These are phyloP conservation scores for Zaprionus capensis DNA, from an alignment of 1,140 invertebrate genomes.

Conservation along the genomic window DNA sequence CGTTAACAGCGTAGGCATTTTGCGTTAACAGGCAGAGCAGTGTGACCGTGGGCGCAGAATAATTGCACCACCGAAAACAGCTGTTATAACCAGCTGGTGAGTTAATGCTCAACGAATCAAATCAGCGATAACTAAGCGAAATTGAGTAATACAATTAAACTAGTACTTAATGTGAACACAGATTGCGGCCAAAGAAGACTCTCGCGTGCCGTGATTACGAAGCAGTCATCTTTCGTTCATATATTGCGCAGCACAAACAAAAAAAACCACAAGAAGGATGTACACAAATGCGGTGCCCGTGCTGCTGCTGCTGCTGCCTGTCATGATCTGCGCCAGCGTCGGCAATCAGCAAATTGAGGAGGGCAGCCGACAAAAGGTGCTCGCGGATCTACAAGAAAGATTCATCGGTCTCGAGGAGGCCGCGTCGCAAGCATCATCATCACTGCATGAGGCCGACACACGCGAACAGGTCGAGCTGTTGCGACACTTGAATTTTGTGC, in stretches of 20 bases:
- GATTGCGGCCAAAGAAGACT: slow-evolving; percentile 30
- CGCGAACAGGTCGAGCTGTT: slow-evolving; percentile 65
- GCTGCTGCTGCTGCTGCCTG: slow-evolving; percentile 24
- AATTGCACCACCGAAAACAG: slow-evolving; percentile 9
- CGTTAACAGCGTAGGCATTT: slow-evolving; percentile 2
- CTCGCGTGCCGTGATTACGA: slow-evolving; percentile 34
- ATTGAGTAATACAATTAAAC: slow-evolving; percentile 58
- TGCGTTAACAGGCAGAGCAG: slow-evolving; percentile 1
- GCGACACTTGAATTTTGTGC: slow-evolving; percentile 72
- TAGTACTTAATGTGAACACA: slow-evolving; percentile 52
- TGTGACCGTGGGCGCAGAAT: slow-evolving; percentile 16
- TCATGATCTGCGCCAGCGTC: slow-evolving; percentile 21
- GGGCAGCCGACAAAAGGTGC: slow-evolving; percentile 37
- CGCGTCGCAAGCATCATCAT: slow-evolving; percentile 11
- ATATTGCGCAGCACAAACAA: slow-evolving; percentile 36
- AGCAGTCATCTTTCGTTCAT: slow-evolving; percentile 14
- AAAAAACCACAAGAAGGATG: slow-evolving; percentile 29
- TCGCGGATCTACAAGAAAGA: slow-evolving; percentile 50
- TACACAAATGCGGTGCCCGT: slow-evolving; percentile 29
- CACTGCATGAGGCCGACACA: slow-evolving; percentile 53
- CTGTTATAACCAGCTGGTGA: slow-evolving; percentile 38
- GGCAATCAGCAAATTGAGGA: slow-evolving; percentile 25
- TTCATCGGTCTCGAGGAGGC: slow-evolving; percentile 50
- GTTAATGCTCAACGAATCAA: slow-evolving; percentile 50
- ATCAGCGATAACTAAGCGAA: slow-evolving; percentile 55